A percentile compares a stretch with the other conserved stretches of the same genome.
Evolutionary conservation across 1,140 invertebrate species (phyloP).

Genomic region (Bilobella aurantiaca): DNA sequence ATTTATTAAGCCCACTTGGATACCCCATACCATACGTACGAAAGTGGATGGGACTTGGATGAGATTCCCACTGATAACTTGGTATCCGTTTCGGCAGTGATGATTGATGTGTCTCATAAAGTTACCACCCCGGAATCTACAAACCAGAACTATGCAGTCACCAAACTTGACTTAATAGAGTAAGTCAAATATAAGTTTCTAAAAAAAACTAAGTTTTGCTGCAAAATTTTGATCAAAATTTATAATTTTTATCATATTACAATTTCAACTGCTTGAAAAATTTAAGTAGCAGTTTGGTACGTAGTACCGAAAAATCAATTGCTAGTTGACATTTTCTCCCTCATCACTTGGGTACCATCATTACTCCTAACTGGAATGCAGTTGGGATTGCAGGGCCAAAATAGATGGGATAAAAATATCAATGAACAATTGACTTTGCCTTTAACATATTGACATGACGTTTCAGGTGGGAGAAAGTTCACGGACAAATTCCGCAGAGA

Average conservation of each 20-base stretch:
- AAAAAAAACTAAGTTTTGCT: too few species aligned
- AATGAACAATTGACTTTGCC: too few species aligned
- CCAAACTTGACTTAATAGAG: conserved; percentile 11
- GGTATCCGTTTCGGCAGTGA: conserved; percentile 1
- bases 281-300: too few species aligned
- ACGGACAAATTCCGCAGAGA: conserved; percentile 13
- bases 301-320: too few species aligned
- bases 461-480: conserved; percentile 14
- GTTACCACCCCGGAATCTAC: neutral
- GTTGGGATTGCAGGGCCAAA: too few species aligned
- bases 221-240: too few species aligned
- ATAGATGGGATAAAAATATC: too few species aligned
- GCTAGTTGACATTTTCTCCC: too few species aligned
- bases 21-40: conserved; percentile 16
- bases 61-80: conserved; percentile 16
- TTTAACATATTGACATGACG: neutral
- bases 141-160: neutral
- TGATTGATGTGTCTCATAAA: conserved; percentile 21
- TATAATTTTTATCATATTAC: too few species aligned
- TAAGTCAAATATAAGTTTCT: neutral
- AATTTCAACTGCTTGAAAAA: too few species aligned
- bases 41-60: conserved; percentile 17
- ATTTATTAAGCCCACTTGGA: conserved; percentile 19
- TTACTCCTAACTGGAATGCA: too few species aligned
- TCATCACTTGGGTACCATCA: too few species aligned